Base-by-base conservation (phyloP, 2,888 invertebrate species). In the Folsomia candida region DNA sequence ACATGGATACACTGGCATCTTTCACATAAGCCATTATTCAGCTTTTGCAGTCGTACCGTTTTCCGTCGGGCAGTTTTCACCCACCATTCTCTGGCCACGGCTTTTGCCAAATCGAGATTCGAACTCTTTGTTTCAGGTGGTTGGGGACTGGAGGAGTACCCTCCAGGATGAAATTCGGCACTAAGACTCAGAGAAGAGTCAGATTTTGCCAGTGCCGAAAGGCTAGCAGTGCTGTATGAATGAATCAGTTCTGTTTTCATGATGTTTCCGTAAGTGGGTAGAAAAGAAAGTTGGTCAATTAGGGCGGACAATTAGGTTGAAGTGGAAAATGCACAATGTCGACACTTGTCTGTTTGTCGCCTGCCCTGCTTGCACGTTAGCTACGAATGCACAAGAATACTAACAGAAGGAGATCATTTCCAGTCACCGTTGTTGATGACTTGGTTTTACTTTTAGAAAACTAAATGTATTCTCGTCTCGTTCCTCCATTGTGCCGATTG, bases 161-260 rank as follows among this genome's bases (percentile, higher is more conserved):
- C 72, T 9, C 72, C 72, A 2, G 67, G 69, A 51, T 74, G 47
- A 24, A 69, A 65, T 18, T 73, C 75, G 18, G 64, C 67, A 37
- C 69, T 75, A 18, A 76, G 63, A 26, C 68, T 74, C 58, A 79
- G 67, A 9, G 54, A 68, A 1, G 78, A 79, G 24, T 79, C 78
- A 4, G 77, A 73, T 65, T 77, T 67, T 1, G 79, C 73, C 14
- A 79, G 62, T 1, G 71, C 75, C 18, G 77, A 74, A 51, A 79
- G 75, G 68, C 76, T 76, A 3, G 79, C 78, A 24, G 77, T 75
- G 69, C 79, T 79, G 58, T 74, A 78, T 66, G 75, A 76, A 54
- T 78, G 74, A 62, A 79, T 71, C 20, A 79, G 61, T 67, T 79
- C 79, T 11, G 78, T 78, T 60, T 78, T 79, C 79, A 79, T 79